These are phyloP conservation scores for Arbacia lixula DNA, from an alignment of 53 echinoderm and acorn worm species.

Conservation along the genomic window DNA sequence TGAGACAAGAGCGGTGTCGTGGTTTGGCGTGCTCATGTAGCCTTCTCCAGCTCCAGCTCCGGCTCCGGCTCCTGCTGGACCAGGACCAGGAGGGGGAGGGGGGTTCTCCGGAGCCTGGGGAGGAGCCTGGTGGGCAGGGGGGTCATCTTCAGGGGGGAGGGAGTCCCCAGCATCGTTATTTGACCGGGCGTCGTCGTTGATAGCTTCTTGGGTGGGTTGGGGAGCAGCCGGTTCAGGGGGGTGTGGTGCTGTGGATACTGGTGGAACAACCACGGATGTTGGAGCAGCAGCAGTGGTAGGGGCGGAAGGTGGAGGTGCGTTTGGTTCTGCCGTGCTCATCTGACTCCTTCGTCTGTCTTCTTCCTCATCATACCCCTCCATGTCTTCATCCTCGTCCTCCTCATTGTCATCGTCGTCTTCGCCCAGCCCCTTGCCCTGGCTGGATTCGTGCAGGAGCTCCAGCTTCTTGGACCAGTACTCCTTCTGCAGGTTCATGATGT, in stretches of 20 bases:
- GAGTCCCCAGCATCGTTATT: neutral
- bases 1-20: neutral
- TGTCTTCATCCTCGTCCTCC: neutral
- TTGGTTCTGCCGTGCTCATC: conserved; percentile 9
- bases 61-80: no score
- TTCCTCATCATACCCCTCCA: neutral
- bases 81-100: no score
- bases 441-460: conserved; percentile 8
- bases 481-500: conserved; percentile 33
- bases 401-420: conserved; percentile 14
- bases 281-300: neutral
- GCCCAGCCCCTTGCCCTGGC: neutral
- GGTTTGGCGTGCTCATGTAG: conserved; percentile 4
- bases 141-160: neutral
- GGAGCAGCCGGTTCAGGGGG: neutral
- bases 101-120: neutral
- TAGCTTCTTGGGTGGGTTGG: neutral
- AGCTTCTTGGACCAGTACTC: conserved; percentile 46
- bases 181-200: neutral
- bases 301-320: neutral
- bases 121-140: neutral
- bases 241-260: neutral
- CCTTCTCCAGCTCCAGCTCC: conserved; percentile 22
- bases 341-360: neutral
- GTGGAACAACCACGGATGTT: conserved; percentile 37